A percentile compares a stretch with the other conserved stretches of the same genome.
phyloP scores from a whole-genome alignment of 2,888 invertebrate species.

The Xylota sylvarum region DNA sequence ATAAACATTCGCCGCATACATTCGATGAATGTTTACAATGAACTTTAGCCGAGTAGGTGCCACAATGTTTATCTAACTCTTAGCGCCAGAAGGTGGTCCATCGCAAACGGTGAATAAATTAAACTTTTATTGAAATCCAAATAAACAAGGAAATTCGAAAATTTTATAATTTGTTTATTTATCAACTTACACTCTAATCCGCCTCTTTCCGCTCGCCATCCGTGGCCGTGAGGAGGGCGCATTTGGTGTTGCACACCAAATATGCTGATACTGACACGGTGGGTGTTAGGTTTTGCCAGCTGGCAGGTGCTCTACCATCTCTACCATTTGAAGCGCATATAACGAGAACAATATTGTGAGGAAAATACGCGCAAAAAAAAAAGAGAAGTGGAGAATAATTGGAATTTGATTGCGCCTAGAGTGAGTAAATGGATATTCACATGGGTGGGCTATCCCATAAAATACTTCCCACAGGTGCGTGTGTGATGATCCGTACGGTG shows the following conservation, averaged over 20 bases:
- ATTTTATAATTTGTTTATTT: slow-evolving; percentile 68
- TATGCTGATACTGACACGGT: slow-evolving; percentile 19
- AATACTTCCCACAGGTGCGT: slow-evolving; percentile 56
- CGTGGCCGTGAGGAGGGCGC: neutral
- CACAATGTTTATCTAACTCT: slow-evolving; percentile 68
- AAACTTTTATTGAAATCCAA: slow-evolving; percentile 75
- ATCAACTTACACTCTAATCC: slow-evolving; percentile 37
- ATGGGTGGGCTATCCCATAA: slow-evolving; percentile 54
- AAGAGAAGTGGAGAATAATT: slow-evolving; percentile 30
- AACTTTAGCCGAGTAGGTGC: slow-evolving; percentile 66
- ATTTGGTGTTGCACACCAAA: slow-evolving; percentile 26
- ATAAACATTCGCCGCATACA: slow-evolving; percentile 35
- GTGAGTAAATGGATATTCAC: slow-evolving; percentile 54
- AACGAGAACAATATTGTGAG: slow-evolving; percentile 14
- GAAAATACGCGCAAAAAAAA: slow-evolving; percentile 34
- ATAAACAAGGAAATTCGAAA: slow-evolving; percentile 68
- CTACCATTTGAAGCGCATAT: slow-evolving; percentile 11
- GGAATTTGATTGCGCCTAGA: slow-evolving; percentile 57
- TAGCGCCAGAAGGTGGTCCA: slow-evolving; percentile 77
- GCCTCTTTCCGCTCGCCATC: neutral
- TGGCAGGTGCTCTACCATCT: neutral
- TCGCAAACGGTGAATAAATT: slow-evolving; percentile 76
- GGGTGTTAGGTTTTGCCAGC: slow-evolving; percentile 20
- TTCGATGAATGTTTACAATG: slow-evolving; percentile 60
- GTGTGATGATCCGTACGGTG: slow-evolving; percentile 23